These are phyloP conservation scores for Spodoptera litura DNA, from an alignment of 1,140 invertebrate species.

Conservation along the genomic window DNA sequence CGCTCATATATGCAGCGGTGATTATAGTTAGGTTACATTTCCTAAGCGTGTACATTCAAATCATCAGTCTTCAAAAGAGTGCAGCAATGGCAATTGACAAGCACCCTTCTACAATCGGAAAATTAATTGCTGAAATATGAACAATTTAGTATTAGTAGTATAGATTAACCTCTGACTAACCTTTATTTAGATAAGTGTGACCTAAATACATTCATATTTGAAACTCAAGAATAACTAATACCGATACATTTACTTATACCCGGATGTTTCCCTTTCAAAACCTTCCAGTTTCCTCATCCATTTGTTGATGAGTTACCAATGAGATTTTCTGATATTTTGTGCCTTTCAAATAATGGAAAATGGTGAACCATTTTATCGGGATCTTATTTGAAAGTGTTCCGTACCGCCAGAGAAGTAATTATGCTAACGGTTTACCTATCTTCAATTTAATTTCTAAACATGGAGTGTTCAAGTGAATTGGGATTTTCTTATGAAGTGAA, in stretches of 20 bases:
- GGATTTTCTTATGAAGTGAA: neutral
- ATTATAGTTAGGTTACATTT: too few species aligned
- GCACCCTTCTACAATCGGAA: too few species aligned
- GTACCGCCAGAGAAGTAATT: neutral
- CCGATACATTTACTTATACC: neutral
- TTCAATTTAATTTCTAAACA: constrained; percentile 1
- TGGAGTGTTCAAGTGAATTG: neutral
- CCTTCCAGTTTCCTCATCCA: constrained; percentile 21
- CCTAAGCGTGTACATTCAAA: too few species aligned
- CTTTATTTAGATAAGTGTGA: too few species aligned
- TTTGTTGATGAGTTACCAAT: constrained; percentile 46
- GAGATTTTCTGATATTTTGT: constrained; percentile 44
- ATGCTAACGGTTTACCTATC: constrained; percentile 20
- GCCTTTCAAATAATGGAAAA: constrained; percentile 32
- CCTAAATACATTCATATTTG: too few species aligned
- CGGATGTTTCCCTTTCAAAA: neutral
- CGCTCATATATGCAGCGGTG: too few species aligned
- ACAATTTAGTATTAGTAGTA: too few species aligned
- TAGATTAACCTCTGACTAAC: too few species aligned
- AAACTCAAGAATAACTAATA: neutral
- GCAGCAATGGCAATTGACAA: too few species aligned
- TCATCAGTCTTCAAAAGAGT: too few species aligned
- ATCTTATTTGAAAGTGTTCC: constrained; percentile 1
- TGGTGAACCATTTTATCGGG: neutral
- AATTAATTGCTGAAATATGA: too few species aligned